Percentiles rank a stretch among this genome's conserved stretches.
Evolutionary conservation across 2,797 vertebrate species (phyloP).

Genomic region (Characodon lateralis): DNA sequence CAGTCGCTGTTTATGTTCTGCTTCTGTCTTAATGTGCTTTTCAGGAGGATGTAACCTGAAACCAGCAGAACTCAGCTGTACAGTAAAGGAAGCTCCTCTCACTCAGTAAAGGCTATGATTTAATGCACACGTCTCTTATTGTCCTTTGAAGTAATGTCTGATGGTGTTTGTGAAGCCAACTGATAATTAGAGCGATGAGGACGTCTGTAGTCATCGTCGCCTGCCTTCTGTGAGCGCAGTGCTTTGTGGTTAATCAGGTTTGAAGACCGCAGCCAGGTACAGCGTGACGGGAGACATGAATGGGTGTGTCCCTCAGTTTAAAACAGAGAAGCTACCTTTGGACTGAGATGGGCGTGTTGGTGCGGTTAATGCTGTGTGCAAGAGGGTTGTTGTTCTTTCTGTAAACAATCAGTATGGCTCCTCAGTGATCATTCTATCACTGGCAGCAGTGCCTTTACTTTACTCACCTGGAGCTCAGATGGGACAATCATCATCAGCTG

Average conservation of each 20-base stretch:
- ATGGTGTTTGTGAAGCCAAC: not conserved
- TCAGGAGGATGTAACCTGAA: not conserved
- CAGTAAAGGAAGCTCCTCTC: not conserved
- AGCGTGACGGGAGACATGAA: not conserved
- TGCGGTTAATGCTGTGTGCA: not conserved
- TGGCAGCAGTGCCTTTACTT: no score
- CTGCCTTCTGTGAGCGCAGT: not conserved
- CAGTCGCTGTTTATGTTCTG: slow-evolving; percentile 1
- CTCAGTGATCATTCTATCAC: no score
- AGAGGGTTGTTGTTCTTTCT: no score
- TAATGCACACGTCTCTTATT: not conserved
- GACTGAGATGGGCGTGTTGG: slow-evolving; percentile 29
- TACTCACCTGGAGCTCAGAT: no score
- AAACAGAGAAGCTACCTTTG: slow-evolving; percentile 50
- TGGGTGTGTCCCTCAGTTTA: slow-evolving; percentile 27
- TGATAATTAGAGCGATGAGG: not conserved
- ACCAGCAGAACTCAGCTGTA: not conserved
- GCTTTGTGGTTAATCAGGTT: not conserved
- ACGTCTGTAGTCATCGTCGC: no score
- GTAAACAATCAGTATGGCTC: no score
- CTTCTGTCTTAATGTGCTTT: not conserved
- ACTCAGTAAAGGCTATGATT: not conserved
- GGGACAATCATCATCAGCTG: no score
- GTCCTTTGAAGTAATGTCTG: not conserved
- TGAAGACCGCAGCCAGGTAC: no score